Evolutionary conservation across 2,113 vertebrate genomes (phyloP), one percentile per base, ranked within the genome.

Genomic region (Rhadina sibilatrix): DNA sequence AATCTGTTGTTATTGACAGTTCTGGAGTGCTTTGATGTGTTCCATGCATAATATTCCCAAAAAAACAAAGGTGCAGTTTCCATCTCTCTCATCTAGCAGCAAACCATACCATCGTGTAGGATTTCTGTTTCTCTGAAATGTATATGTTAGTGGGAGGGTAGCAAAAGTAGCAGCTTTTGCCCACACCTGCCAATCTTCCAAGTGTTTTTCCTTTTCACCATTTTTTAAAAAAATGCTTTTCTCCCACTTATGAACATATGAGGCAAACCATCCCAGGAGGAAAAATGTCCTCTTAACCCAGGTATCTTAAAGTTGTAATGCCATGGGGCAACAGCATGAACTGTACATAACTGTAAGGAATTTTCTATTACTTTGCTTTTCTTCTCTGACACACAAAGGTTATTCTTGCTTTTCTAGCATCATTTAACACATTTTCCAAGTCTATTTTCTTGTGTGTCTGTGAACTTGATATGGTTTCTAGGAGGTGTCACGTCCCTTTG

Each of bases 101-200:
- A 83, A 53, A 66, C 5, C 12, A 11, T 8, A 30, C 1, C 4
- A 9, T n/a, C 0, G 0, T n/a, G 27, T 12, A 56, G 30, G 4
- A 65, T 15, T 31, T 54, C 9, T 65, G 5, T 50, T 66, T 66
- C 30, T n/a, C 23, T 40, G 46, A 79, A 60, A 47, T 15, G 40
- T 35, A 6, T 37, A 7, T 54, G 14, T 27, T 69, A 20, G 28
- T 46, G 16, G 24, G 12, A 86, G 2, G 5, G 5, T 35, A 11
- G 25, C 15, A 78, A 69, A 82, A 8, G 15, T 15, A 46, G 25
- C 33, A 14, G 22, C 13, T 57, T 81, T 80, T 63, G 10, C 6
- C 25, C 6, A 35, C 22, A 30, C 5, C 5, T 54, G 31, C 9
- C 25, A 27, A 21, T 76, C 33, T 86, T 21, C 4, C 28, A 40